Evolutionary conservation across 2,888 invertebrate genomes (phyloP).

Genomic region (Apodemia zela): DNA sequence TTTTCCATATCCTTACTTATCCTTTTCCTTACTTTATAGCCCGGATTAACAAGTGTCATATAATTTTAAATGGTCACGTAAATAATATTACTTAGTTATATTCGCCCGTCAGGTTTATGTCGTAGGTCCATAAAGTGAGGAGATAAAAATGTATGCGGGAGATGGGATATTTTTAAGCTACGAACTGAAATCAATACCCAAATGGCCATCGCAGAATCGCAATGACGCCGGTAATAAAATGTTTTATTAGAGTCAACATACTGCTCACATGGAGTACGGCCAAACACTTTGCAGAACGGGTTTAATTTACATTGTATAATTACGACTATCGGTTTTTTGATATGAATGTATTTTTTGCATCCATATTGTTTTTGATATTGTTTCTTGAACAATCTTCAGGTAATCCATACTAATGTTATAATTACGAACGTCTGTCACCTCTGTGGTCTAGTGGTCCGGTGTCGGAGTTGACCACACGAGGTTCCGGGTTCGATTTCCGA

Average conservation of each 20-base stretch:
- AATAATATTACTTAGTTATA: conserved; percentile 21
- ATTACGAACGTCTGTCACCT: too few relatives aligned
- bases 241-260: conserved; percentile 23
- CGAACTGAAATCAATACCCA: conserved; percentile 25
- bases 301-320: conserved; percentile 23
- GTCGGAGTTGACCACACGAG: too few relatives aligned
- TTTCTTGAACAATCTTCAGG: too few relatives aligned
- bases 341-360: not conserved
- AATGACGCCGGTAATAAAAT: conserved; percentile 28
- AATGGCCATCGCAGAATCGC: conserved; percentile 28
- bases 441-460: too few relatives aligned
- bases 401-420: too few relatives aligned
- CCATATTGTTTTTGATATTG: too few relatives aligned
- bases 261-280: not conserved
- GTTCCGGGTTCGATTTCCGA: too few relatives aligned
- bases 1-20: too few relatives aligned
- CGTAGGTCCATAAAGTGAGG: conserved; percentile 23
- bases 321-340: conserved; percentile 1
- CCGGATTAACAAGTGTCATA: too few relatives aligned
- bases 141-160: conserved; percentile 23
- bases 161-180: conserved; percentile 27
- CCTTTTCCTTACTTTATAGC: too few relatives aligned
- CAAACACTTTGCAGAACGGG: conserved; percentile 18
- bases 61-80: conserved; percentile 16
- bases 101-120: conserved; percentile 21